A percentile compares a stretch with the other conserved stretches of the same genome.
Conservation (phyloP, 2,797 vertebrate species). For the Halcyon chelicuti region DNA sequence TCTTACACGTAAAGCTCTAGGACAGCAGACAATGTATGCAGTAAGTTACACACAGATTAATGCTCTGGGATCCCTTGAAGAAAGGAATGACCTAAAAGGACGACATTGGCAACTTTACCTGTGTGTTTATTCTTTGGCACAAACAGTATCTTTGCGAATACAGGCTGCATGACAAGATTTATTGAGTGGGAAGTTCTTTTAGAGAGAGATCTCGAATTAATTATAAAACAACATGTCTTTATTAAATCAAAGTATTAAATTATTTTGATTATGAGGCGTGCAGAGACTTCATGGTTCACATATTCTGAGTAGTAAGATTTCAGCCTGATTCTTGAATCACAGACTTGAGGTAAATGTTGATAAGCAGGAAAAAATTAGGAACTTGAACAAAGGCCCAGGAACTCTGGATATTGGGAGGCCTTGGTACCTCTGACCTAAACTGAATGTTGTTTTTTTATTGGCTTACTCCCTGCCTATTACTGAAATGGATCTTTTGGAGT, state of each 20-base stretch:
- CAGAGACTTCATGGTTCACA: neutral
- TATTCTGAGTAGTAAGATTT: neutral
- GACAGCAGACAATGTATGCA: neutral
- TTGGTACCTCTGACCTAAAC: fast-evolving
- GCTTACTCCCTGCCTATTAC: neutral
- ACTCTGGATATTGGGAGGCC: neutral
- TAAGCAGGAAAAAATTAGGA: neutral
- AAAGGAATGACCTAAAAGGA: neutral
- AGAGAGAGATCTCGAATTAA: neutral
- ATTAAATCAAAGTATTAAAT: neutral
- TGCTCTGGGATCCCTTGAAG: neutral
- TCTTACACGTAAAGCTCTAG: neutral
- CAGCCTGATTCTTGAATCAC: neutral
- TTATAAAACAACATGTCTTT: neutral
- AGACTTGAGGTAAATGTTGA: neutral
- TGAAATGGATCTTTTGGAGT: neutral
- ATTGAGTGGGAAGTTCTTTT: neutral
- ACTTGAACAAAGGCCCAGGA: neutral
- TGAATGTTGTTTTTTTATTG: neutral
- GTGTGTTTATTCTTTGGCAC: neutral
- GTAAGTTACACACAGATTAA: neutral
- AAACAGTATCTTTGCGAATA: neutral
- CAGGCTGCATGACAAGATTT: neutral
- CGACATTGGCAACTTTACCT: neutral
- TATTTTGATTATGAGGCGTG: neutral